These are phyloP conservation scores for Channa argus DNA, from an alignment of 2,113 vertebrate species.

Conservation along the genomic window DNA sequence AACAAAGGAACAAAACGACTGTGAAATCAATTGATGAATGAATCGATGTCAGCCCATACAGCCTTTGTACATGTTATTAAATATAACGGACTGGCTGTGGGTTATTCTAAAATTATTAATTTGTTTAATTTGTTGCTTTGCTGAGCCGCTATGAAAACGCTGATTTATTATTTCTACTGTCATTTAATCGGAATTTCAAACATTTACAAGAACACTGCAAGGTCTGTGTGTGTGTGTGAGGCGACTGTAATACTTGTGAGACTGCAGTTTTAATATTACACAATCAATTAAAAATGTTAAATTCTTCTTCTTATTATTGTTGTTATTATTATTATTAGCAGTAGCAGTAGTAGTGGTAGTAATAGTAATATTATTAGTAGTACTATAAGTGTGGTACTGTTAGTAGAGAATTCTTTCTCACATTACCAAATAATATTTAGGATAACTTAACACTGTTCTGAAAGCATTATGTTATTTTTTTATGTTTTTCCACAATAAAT, in stretches of 20 bases:
- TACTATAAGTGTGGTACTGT: too few species aligned
- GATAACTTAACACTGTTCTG: background rate
- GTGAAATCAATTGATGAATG: slow-evolving; percentile 82
- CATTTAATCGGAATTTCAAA: slow-evolving; percentile 1
- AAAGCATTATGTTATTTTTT: too few species aligned
- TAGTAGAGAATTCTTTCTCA: too few species aligned
- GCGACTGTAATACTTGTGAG: too few species aligned
- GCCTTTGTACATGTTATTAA: slow-evolving; percentile 72
- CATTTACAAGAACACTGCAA: too few species aligned
- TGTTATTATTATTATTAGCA: too few species aligned
- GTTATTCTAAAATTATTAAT: slow-evolving; percentile 50
- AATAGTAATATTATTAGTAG: too few species aligned
- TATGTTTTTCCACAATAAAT: background rate
- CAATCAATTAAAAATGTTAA: too few species aligned
- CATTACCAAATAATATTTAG: background rate
- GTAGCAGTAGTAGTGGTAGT: too few species aligned
- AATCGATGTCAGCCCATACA: slow-evolving; percentile 68
- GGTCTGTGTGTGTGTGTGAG: slow-evolving; percentile 4
- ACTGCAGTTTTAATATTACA: too few species aligned
- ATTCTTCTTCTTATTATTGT: too few species aligned
- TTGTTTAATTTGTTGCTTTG: slow-evolving; percentile 49
- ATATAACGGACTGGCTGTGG: slow-evolving; percentile 61
- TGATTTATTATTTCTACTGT: slow-evolving; percentile 20
- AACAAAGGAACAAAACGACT: slow-evolving; percentile 80
- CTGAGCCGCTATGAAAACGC: slow-evolving; percentile 26